These are phyloP conservation scores for Sminthurides aquaticus DNA, from an alignment of 2,888 invertebrate species.

Conservation along the genomic window DNA sequence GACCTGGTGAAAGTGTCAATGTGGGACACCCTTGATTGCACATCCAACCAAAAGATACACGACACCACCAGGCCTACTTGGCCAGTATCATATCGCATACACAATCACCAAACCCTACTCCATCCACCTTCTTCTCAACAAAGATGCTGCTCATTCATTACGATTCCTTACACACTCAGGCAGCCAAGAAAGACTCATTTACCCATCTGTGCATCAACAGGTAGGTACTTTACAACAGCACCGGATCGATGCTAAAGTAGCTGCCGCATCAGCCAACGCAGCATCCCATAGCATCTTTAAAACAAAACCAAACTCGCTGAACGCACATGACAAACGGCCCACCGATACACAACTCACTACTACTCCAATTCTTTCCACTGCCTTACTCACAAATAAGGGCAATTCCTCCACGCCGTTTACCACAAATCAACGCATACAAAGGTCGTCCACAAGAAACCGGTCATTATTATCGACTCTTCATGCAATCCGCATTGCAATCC, in stretches of 20 bases:
- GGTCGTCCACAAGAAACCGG: neutral
- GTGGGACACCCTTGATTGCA: constrained; percentile 34
- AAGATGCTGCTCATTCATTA: neutral
- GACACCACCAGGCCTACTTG: neutral
- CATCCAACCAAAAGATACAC: constrained; percentile 2
- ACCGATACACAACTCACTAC: no score
- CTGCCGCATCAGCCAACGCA: no score
- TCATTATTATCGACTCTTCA: neutral
- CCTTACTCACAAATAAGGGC: neutral
- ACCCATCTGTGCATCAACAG: no score
- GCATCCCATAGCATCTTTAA: no score
- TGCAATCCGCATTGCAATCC: no score
- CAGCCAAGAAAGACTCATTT: no score
- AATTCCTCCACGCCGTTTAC: neutral
- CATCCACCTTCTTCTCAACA: no score
- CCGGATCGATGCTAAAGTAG: no score
- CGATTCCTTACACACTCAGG: neutral
- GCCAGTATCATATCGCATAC: neutral
- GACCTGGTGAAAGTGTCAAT: constrained; percentile 42
- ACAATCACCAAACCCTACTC: neutral
- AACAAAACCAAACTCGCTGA: neutral
- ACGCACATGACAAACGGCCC: no score
- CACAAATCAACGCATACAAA: neutral
- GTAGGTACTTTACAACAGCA: no score
- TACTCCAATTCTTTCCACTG: no score